Conservation (phyloP, 2,113 vertebrate species). For the Cynoglossus semilaevis region DNA sequence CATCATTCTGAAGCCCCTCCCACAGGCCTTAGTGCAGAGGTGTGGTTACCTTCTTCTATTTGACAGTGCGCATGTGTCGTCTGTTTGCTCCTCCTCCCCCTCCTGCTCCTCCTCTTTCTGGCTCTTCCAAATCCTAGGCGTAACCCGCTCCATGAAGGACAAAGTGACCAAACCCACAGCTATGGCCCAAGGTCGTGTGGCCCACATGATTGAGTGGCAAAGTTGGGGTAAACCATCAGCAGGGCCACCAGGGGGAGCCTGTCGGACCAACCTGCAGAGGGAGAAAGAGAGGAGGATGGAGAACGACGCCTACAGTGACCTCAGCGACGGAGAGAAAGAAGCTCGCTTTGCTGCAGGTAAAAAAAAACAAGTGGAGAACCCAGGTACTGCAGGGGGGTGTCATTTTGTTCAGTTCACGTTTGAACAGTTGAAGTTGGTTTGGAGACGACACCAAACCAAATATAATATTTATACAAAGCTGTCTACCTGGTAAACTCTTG, state of each 20-base stretch:
- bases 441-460: too few species aligned
- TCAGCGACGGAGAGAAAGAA: conserved; percentile 97
- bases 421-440: too few species aligned
- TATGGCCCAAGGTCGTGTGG: conserved; percentile 93
- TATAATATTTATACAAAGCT: too few species aligned
- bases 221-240: conserved; percentile 87
- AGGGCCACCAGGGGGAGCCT: conserved; percentile 63
- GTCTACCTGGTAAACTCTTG: too few species aligned
- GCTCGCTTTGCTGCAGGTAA: conserved; percentile 94
- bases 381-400: too few species aligned
- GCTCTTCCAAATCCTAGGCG: too few species aligned
- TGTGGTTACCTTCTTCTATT: conserved; percentile 5
- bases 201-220: conserved; percentile 99
- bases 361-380: too few species aligned
- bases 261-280: conserved; percentile 80
- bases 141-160: conserved; percentile 95
- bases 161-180: conserved; percentile 97
- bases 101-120: conserved; percentile 18
- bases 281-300: conserved; percentile 87
- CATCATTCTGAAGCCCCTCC: neutral
- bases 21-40: conserved; percentile 30
- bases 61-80: conserved; percentile 36
- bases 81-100: conserved; percentile 7
- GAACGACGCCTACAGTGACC: conserved; percentile 91
- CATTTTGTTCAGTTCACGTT: too few species aligned